A percentile compares a stretch with the other conserved stretches of the same genome.
Conservation (phyloP, 1,140 invertebrate genomes). For the Chymomyza costata region DNA sequence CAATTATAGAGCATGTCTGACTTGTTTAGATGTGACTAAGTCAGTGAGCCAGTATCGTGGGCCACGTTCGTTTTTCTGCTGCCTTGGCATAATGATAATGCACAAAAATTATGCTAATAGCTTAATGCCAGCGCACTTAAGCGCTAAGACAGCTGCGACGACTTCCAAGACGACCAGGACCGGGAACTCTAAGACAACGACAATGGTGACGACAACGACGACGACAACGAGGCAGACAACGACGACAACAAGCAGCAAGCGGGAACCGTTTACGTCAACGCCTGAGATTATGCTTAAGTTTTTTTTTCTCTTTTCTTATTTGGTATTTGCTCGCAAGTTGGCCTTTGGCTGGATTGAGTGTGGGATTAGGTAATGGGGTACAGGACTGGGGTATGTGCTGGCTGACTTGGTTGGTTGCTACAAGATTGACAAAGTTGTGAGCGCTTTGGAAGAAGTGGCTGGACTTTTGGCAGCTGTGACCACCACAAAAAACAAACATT, state of each 20-base stretch:
- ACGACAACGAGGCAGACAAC: constrained; percentile 13
- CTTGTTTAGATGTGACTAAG: too few species aligned
- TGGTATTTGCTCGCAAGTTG: too few species aligned
- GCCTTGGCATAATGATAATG: constrained; percentile 52
- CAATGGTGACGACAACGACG: too few species aligned
- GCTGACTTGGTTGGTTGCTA: too few species aligned
- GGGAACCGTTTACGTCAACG: constrained; percentile 1
- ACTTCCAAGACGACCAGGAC: too few species aligned
- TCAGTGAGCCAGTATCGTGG: too few species aligned
- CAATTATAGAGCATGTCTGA: too few species aligned
- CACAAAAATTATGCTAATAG: constrained; percentile 70
- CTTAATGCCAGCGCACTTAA: constrained; percentile 66
- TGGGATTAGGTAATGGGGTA: constrained; percentile 34
- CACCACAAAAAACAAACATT: constrained; percentile 18
- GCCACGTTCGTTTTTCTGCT: not conserved
- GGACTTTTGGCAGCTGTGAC: constrained; percentile 62
- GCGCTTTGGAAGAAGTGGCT: constrained; percentile 11
- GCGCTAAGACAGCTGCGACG: constrained; percentile 49
- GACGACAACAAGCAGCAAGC: constrained; percentile 2
- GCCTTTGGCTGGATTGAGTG: constrained; percentile 9
- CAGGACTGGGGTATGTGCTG: constrained; percentile 19
- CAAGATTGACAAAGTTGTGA: too few species aligned
- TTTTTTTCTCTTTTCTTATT: constrained; percentile 18
- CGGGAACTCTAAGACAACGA: too few species aligned
- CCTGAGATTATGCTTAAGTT: constrained; percentile 16